Evolutionary conservation across 2,888 invertebrate species (phyloP).

Genomic region (Coecobrya sp.): DNA sequence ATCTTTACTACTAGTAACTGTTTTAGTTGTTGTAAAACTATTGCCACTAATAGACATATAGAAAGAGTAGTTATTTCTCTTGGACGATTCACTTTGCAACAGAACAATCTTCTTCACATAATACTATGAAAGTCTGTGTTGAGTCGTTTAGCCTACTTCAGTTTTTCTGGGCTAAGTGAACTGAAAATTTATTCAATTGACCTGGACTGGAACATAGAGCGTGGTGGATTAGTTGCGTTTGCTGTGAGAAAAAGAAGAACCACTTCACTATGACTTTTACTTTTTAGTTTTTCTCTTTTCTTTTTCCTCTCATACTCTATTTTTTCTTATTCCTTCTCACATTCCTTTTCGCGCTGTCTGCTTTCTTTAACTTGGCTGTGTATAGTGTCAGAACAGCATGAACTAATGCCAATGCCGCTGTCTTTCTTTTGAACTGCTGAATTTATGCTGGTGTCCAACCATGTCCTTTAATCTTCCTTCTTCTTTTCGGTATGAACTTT

Average conservation of each 20-base stretch:
- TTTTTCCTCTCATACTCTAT: neutral
- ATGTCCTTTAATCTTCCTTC: conserved; percentile 72
- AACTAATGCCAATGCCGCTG: conserved; percentile 71
- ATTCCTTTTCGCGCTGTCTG: conserved; percentile 74
- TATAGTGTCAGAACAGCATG: conserved; percentile 79
- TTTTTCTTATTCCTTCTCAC: conserved; percentile 35
- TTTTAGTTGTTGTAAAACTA: neutral
- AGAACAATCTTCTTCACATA: conserved; percentile 37
- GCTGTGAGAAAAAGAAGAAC: conserved; percentile 39
- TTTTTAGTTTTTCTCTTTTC: conserved; percentile 28
- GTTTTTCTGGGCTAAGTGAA: conserved; percentile 78
- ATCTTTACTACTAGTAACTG: conserved; percentile 33
- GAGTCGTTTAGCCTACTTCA: conserved; percentile 76
- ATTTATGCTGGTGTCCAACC: conserved; percentile 75
- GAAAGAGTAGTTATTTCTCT: conserved; percentile 45
- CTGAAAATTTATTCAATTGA: conserved; percentile 83
- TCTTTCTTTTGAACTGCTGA: conserved; percentile 54
- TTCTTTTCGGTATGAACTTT: conserved; percentile 24
- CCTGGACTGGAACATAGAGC: conserved; percentile 76
- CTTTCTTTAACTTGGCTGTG: conserved; percentile 75
- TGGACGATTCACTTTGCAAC: conserved; percentile 50
- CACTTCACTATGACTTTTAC: conserved; percentile 56
- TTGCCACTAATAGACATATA: conserved; percentile 24
- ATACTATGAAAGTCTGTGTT: conserved; percentile 49
- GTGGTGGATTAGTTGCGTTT: conserved; percentile 78